phyloP scores from a whole-genome alignment of 2,113 vertebrate genomes.

The Prinia subflava region DNA sequence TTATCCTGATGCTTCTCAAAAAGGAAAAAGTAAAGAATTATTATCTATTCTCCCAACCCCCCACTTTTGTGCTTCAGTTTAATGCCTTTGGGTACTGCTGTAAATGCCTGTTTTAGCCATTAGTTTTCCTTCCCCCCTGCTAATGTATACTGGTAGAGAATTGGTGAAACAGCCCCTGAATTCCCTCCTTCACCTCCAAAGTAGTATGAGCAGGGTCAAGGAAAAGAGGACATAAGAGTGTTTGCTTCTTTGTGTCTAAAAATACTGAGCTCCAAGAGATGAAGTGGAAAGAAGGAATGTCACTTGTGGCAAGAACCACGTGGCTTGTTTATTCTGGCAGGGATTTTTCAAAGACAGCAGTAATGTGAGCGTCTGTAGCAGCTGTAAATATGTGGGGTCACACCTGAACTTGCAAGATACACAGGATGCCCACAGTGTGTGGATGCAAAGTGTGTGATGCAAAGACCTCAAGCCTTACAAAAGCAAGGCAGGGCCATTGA shows the following conservation, averaged over 20 bases:
- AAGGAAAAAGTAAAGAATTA: neutral
- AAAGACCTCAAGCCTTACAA: neutral
- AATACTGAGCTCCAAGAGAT: neutral
- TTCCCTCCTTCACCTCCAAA: neutral
- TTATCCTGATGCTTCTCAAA: neutral
- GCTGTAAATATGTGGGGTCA: neutral
- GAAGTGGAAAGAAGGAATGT: neutral
- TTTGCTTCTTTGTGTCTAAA: neutral
- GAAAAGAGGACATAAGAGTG: neutral
- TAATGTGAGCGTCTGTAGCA: neutral
- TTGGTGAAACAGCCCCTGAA: neutral
- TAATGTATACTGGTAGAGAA: neutral
- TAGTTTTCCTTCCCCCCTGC: neutral
- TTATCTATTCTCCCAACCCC: neutral
- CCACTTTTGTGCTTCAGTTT: neutral
- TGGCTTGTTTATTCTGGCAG: neutral
- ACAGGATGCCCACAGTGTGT: neutral
- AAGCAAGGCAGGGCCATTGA: fast-evolving
- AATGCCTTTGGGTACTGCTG: neutral
- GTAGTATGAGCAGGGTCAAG: neutral
- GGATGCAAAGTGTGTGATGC: neutral
- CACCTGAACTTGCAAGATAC: neutral
- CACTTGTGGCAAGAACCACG: neutral
- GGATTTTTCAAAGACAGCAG: neutral
- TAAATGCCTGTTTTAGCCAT: neutral